Evolutionary conservation across 2,113 vertebrate genomes (phyloP).

Genomic region (Bungarus multicinctus): DNA sequence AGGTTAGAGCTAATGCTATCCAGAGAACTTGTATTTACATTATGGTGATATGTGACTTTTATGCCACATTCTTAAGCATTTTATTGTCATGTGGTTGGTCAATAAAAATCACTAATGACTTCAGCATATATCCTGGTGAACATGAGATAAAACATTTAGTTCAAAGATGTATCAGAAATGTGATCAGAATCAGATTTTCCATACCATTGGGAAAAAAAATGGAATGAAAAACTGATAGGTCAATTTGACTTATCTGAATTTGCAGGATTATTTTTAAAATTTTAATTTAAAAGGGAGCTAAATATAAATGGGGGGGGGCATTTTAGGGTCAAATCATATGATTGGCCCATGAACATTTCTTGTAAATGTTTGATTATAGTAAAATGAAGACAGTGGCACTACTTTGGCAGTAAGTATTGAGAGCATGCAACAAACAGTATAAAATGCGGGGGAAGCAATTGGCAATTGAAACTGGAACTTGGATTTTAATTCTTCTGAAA

Average conservation of each 20-base stretch:
- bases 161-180: neutral
- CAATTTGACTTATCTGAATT: neutral
- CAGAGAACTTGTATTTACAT: neutral
- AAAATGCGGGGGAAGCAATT: neutral
- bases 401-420: neutral
- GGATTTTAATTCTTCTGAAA: neutral
- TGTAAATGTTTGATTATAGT: neutral
- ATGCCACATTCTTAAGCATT: neutral
- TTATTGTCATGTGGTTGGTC: neutral
- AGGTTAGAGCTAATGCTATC: neutral
- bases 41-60: neutral
- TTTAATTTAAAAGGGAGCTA: neutral
- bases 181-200: neutral
- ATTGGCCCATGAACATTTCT: neutral
- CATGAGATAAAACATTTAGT: neutral
- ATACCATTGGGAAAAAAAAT: neutral
- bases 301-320: neutral
- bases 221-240: neutral
- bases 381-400: neutral
- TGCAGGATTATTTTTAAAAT: neutral
- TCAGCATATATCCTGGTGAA: neutral
- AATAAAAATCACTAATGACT: neutral
- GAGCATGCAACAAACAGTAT: neutral
- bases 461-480: neutral
- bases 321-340: neutral